These are phyloP conservation scores for Pandemis heparana DNA, from an alignment of 2,888 invertebrate species.

Conservation along the genomic window DNA sequence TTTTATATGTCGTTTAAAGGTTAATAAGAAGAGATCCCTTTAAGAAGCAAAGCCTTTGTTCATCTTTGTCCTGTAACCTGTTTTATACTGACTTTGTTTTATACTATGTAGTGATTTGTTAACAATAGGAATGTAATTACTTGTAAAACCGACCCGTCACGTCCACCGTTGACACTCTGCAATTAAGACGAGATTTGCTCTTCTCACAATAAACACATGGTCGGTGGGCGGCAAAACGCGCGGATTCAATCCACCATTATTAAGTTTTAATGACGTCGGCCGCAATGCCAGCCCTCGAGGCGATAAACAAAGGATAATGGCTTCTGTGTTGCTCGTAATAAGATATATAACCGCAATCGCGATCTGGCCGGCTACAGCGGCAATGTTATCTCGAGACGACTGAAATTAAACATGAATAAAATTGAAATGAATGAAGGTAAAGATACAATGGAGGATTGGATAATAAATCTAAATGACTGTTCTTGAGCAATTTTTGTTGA, in stretches of 20 bases:
- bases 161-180: conserved; percentile 37
- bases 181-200: conserved; percentile 47
- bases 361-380: conserved; percentile 51
- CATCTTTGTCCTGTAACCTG: too few relatives aligned
- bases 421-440: conserved; percentile 50
- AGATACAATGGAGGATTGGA: conserved; percentile 36
- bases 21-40: too few relatives aligned
- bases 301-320: conserved; percentile 77
- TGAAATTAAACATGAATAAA: conserved; percentile 65
- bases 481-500: background rate
- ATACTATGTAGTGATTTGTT: background rate
- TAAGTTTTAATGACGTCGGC: conserved; percentile 79
- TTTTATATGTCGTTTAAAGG: too few relatives aligned
- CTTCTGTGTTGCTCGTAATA: conserved; percentile 68
- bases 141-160: conserved; percentile 10
- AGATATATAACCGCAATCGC: conserved; percentile 70
- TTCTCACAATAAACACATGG: conserved; percentile 63
- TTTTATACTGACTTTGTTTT: too few relatives aligned
- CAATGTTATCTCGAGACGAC: conserved; percentile 59
- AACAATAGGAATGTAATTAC: conserved; percentile 19
- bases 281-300: conserved; percentile 64
- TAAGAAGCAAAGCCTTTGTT: too few relatives aligned
- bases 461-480: conserved; percentile 30
- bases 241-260: conserved; percentile 75
- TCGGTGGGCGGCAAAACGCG: conserved; percentile 55